Evolutionary conservation across 2,888 invertebrate genomes (phyloP), one percentile per base, ranked within the genome.

Genomic region (Scelioninae gen. 2): DNA sequence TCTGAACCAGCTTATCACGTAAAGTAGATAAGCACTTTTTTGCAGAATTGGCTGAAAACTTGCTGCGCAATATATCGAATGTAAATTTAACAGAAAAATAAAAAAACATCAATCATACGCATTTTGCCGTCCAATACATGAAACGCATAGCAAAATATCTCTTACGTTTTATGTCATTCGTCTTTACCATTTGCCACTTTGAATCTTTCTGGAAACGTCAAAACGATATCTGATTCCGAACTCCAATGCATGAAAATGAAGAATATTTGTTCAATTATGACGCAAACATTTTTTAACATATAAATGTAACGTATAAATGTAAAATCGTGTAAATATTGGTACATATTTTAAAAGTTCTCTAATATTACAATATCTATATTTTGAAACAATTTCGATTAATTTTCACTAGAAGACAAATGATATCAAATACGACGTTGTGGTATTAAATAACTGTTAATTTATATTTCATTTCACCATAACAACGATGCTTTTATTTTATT

Each of bases 21-120:
- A 43, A 50, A 52, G 52, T 63, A 16, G 43, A 52, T 52, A 63
- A 63, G 43, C 19, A 63, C 18, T 31, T 63, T 63, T 63, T 63
- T 63, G 50, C 33, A 18, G 15, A 28, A 60, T 37, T 22, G 10
- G 9, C 22, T 52, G 16, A 37, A 58, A 52, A 45, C 35, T 31
- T 43, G 7, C 37, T 65, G 46, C 55, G 65, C 31, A 65, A 39
- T 39, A 46, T 13, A 55, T 37, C 13, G 37, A 39, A 65, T 46
- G 28, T 55, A 46, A 46, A 55, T 55, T 65, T 37, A 28, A 53
- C 46, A 46, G 46, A 46, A 55, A 65, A 65, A 55, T 46, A 28
- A 55, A 46, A 55, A 65, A 65, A 55, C 53, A 28, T 41, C 16
- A 57, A 25, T 41, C 13, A 57, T n/a, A 16, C 16, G 33, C 19